phyloP scores from a whole-genome alignment of 2,113 vertebrate species.

The human (Homo sapiens) region GRCh38 chr1:26950501-26951000 shows the following conservation, averaged over 20 bases:
- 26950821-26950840: neutral
- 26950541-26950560: neutral
- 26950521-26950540: neutral
- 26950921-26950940: neutral
- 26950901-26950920: neutral
- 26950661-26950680: conserved; percentile 70
- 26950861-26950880: neutral
- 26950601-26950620: conserved; percentile 5
- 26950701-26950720: conserved; percentile 94
- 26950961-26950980: no score
- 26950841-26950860: neutral
- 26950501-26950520: neutral
- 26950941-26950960: neutral
- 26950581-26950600: conserved; percentile 27
- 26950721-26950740: conserved; percentile 93
- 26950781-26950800: neutral
- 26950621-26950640: neutral
- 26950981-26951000: neutral
- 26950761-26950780: neutral
- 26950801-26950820: neutral
- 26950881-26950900: neutral
- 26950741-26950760: conserved; percentile 93
- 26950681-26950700: conserved; percentile 89
- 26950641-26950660: neutral
- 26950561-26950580: neutral